A percentile compares a stretch with the other conserved stretches of the same genome.
Conservation (phyloP, 2,888 invertebrate genomes). For the Epinotia nisella region DNA sequence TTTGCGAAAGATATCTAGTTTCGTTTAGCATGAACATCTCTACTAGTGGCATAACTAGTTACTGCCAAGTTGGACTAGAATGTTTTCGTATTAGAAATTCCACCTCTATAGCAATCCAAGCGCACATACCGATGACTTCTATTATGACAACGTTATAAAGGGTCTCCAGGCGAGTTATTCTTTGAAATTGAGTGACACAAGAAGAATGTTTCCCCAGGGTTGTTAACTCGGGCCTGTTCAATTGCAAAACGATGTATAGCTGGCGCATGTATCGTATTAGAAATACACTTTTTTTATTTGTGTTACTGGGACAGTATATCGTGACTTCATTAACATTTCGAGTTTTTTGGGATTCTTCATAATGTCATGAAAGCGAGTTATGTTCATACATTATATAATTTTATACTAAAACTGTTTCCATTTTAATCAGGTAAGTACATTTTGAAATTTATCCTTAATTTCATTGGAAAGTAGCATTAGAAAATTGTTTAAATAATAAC, state of each 20-base stretch:
- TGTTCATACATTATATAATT: neutral
- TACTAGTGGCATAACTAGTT: no score
- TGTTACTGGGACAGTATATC: neutral
- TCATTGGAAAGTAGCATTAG: no score
- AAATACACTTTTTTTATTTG: neutral
- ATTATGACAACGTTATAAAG: conserved; percentile 34
- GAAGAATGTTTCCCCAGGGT: neutral
- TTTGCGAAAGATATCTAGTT: no score
- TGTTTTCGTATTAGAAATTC: no score
- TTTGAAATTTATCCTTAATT: no score
- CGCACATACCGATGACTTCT: neutral
- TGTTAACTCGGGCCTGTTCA: conserved; percentile 4
- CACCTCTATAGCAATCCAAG: no score
- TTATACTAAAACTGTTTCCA: no score
- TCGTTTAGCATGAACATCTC: no score
- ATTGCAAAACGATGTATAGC: neutral
- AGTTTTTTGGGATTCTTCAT: neutral
- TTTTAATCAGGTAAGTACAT: no score
- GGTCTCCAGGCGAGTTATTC: conserved; percentile 21
- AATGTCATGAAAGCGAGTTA: neutral
- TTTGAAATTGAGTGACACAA: conserved; percentile 8
- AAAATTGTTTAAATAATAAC: no score
- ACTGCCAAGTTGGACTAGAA: no score
- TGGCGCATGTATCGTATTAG: neutral
- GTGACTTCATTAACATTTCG: neutral